Conservation (phyloP, 2,113 vertebrate genomes). For the Copsychus sechellarum region DNA sequence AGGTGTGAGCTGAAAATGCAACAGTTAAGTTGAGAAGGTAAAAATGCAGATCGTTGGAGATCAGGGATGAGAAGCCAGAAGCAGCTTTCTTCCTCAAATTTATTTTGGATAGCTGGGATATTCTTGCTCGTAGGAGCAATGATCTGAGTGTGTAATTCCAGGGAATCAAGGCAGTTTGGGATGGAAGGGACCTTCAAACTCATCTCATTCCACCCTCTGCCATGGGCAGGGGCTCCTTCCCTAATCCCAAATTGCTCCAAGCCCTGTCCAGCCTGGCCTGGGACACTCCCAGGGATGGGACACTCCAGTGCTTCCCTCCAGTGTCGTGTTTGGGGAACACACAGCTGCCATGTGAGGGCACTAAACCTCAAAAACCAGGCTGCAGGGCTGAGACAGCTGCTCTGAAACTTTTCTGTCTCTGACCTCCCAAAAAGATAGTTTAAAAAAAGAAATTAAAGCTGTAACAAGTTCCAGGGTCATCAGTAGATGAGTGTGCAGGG, state of each 20-base stretch:
- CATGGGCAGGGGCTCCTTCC: neutral
- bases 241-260: neutral
- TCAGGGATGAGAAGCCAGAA: neutral
- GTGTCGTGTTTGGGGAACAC: accelerated
- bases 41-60: neutral
- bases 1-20: constrained; percentile 6
- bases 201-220: neutral
- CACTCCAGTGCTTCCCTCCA: neutral
- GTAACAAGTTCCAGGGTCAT: neutral
- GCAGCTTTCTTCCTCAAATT: neutral
- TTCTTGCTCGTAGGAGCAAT: accelerated
- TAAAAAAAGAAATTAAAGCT: neutral
- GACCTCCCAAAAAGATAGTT: neutral
- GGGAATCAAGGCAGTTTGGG: neutral
- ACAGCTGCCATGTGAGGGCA: neutral
- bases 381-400: neutral
- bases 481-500: neutral
- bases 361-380: neutral
- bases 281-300: neutral
- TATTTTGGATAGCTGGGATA: neutral
- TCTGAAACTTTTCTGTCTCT: neutral
- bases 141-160: neutral
- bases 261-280: neutral
- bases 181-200: neutral
- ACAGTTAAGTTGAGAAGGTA: neutral